phyloP scores from a whole-genome alignment of 2,113 vertebrate genomes.

The Neoarius graeffei region DNA sequence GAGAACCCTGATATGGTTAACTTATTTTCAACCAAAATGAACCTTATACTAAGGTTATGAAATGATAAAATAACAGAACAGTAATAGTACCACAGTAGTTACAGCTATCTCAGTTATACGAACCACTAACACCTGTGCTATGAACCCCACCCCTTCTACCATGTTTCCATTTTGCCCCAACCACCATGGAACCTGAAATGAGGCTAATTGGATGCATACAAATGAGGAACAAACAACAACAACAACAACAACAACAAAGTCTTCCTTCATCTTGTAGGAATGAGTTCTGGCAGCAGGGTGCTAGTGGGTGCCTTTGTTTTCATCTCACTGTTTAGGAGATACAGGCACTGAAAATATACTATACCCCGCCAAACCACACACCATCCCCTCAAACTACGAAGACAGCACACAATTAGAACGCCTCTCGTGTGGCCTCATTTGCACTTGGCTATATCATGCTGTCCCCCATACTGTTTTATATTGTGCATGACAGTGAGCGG shows the following conservation, averaged over 20 bases:
- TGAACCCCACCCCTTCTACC: not conserved
- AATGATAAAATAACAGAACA: not conserved
- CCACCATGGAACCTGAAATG: slow-evolving; percentile 38
- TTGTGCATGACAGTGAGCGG: slow-evolving; percentile 36
- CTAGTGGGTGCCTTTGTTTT: slow-evolving; percentile 49
- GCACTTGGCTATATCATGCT: not conserved
- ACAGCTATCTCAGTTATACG: not conserved
- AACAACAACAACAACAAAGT: slow-evolving; percentile 12
- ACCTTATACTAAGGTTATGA: not conserved
- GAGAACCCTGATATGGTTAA: not conserved
- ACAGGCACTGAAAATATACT: slow-evolving; percentile 41
- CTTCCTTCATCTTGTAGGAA: slow-evolving; percentile 58
- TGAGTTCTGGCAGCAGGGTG: slow-evolving; percentile 51
- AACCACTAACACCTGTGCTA: not conserved
- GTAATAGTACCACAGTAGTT: not conserved
- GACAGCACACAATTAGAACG: slow-evolving; percentile 61
- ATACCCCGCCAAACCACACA: slow-evolving; percentile 7
- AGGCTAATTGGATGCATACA: slow-evolving; percentile 62
- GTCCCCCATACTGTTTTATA: slow-evolving; percentile 36
- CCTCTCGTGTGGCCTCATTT: slow-evolving; percentile 45
- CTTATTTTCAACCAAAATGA: not conserved
- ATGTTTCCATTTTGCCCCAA: not conserved
- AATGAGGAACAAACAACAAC: slow-evolving; percentile 59
- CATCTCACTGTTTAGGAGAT: slow-evolving; percentile 42
- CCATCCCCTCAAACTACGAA: slow-evolving; percentile 39